phyloP scores from a whole-genome alignment of 35 echinoderm and acorn worm species.

The Ptychodera flava region DNA sequence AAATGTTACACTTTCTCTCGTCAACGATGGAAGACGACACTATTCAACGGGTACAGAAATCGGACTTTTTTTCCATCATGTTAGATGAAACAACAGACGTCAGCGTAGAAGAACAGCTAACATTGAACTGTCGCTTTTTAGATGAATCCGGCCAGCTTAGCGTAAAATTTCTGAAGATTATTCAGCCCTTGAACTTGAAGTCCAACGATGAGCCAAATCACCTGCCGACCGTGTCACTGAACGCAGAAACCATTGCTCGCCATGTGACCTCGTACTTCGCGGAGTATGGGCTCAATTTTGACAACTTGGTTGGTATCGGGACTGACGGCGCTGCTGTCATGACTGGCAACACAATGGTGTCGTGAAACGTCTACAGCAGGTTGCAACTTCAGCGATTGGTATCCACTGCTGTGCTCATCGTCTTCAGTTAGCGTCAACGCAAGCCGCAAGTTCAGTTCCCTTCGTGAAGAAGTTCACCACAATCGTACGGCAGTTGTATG shows the following conservation, averaged over 20 bases:
- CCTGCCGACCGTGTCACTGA: constrained; percentile 8
- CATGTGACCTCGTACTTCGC: constrained; percentile 19
- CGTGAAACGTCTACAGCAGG: constrained; percentile 29
- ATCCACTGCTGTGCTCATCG: constrained; percentile 32
- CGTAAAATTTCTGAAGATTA: constrained; percentile 27
- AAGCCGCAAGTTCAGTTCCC: constrained; percentile 24
- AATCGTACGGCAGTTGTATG: constrained; percentile 34
- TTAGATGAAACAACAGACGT: constrained; percentile 45
- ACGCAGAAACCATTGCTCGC: constrained; percentile 29
- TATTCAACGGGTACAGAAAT: too few relatives aligned
- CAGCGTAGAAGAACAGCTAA: constrained; percentile 29
- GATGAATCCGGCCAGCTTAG: constrained; percentile 13
- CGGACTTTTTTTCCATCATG: constrained; percentile 28
- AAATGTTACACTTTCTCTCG: too few relatives aligned
- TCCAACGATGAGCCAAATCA: not conserved
- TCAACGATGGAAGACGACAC: too few relatives aligned
- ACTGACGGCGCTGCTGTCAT: constrained; percentile 37
- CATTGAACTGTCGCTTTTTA: constrained; percentile 9
- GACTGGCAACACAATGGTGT: constrained; percentile 29
- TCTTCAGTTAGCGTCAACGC: constrained; percentile 22
- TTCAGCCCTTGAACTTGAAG: constrained; percentile 21
- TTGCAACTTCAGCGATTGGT: constrained; percentile 19
- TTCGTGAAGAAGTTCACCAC: constrained; percentile 22
- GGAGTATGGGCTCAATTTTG: constrained; percentile 21
- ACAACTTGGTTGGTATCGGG: constrained; percentile 27